phyloP scores from a whole-genome alignment of 1,140 invertebrate species.

The Lanistes nyassanus region DNA sequence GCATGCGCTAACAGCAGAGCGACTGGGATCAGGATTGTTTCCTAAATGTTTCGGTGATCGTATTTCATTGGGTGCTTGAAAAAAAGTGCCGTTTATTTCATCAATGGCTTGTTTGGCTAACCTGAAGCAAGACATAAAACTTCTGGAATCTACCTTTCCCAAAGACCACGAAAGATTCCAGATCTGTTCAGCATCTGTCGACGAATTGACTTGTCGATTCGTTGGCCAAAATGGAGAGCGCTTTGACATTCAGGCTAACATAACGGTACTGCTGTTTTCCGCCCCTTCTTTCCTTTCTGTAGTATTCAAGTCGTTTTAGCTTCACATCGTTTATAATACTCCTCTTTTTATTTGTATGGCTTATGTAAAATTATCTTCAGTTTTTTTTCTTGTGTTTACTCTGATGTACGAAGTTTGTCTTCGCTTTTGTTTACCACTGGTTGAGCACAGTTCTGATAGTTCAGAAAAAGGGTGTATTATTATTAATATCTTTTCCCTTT shows the following conservation, averaged over 20 bases:
- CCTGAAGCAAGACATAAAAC: slow-evolving; percentile 97
- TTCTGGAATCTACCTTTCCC: slow-evolving; percentile 92
- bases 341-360: background rate
- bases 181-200: slow-evolving; percentile 91
- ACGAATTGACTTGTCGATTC: slow-evolving; percentile 97
- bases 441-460: background rate
- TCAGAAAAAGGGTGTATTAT: background rate
- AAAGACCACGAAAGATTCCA: slow-evolving; percentile 94
- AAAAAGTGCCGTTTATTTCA: background rate
- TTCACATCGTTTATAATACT: background rate
- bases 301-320: background rate
- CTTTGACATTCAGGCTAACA: slow-evolving; percentile 97
- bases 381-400: background rate
- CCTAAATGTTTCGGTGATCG: slow-evolving; percentile 31
- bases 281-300: slow-evolving; percentile 59
- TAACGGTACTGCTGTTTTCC: slow-evolving; percentile 73
- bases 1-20: slow-evolving; percentile 22
- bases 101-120: slow-evolving; percentile 96
- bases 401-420: too few species aligned
- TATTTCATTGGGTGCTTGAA: slow-evolving; percentile 2
- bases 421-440: background rate
- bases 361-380: background rate
- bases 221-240: slow-evolving; percentile 92
- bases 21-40: slow-evolving; percentile 30
- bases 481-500: too few species aligned